Evolutionary conservation across 2,888 invertebrate species (phyloP).

Genomic region (Thera obeliscata): DNA sequence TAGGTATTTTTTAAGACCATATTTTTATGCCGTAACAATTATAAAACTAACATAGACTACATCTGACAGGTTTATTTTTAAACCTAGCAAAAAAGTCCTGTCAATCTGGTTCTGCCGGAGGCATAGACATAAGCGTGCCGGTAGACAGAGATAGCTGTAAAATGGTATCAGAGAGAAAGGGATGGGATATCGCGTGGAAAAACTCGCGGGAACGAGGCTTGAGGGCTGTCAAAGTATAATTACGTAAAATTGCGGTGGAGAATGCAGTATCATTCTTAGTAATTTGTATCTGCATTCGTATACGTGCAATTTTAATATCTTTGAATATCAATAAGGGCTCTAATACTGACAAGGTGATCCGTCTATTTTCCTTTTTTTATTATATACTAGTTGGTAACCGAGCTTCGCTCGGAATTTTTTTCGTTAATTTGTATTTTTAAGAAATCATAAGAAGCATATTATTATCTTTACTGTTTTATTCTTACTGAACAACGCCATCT

Average conservation of each 20-base stretch:
- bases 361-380: too few relatives aligned
- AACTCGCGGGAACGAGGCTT: constrained; percentile 28
- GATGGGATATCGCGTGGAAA: constrained; percentile 28
- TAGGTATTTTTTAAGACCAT: too few relatives aligned
- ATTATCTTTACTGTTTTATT: too few relatives aligned
- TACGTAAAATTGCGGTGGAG: constrained; percentile 38
- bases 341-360: constrained; percentile 13
- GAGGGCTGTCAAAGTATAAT: constrained; percentile 43
- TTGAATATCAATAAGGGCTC: constrained; percentile 13
- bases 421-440: too few relatives aligned
- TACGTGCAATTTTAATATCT: constrained; percentile 22
- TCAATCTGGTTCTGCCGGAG: constrained; percentile 25
- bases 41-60: background rate
- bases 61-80: constrained; percentile 19
- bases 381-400: too few relatives aligned
- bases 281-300: constrained; percentile 34
- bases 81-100: constrained; percentile 23
- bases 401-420: too few relatives aligned
- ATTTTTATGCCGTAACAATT: background rate
- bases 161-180: constrained; percentile 5
- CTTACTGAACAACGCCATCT: too few relatives aligned
- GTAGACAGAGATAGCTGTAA: constrained; percentile 11
- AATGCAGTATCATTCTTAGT: constrained; percentile 40
- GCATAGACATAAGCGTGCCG: constrained; percentile 31
- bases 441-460: too few relatives aligned